Evolutionary conservation across 2,113 vertebrate genomes (phyloP).

Genomic region (Eubucco bourcierii): DNA sequence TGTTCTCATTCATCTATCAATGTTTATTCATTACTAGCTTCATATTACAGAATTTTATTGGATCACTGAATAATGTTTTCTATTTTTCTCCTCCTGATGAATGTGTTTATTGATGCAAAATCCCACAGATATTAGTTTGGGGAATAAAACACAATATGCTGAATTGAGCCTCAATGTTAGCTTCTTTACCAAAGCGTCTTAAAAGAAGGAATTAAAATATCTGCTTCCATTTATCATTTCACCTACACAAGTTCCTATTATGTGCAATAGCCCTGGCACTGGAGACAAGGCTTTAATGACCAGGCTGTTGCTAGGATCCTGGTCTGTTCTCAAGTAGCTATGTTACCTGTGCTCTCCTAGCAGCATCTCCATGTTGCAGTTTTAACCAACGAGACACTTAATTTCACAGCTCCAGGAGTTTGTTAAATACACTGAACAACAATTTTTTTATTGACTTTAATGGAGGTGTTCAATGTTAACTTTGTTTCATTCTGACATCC

Average conservation of each 20-base stretch:
- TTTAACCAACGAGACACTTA: neutral
- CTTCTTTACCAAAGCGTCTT: slow-evolving; percentile 5
- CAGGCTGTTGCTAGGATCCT: neutral
- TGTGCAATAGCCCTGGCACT: neutral
- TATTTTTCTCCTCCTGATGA: slow-evolving; percentile 35
- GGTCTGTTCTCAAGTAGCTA: neutral
- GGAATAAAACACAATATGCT: neutral
- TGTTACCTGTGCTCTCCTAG: neutral
- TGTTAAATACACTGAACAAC: slow-evolving; percentile 16
- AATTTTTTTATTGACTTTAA: slow-evolving; percentile 36
- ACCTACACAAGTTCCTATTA: neutral
- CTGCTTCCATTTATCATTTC: slow-evolving; percentile 37
- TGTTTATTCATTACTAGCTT: slow-evolving; percentile 28
- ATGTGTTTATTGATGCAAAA: slow-evolving; percentile 49
- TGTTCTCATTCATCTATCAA: slow-evolving; percentile 29
- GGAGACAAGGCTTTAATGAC: slow-evolving; percentile 39
- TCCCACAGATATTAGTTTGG: slow-evolving; percentile 9
- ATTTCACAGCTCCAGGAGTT: neutral
- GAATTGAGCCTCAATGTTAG: neutral
- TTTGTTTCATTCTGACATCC: slow-evolving; percentile 2
- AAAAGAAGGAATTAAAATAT: slow-evolving; percentile 33
- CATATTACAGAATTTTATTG: slow-evolving; percentile 15
- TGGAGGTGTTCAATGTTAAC: neutral
- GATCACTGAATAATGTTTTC: slow-evolving; percentile 52
- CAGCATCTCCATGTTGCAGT: slow-evolving; percentile 20